Conservation (phyloP, 2,797 vertebrate species). For the Morus bassanus region DNA sequence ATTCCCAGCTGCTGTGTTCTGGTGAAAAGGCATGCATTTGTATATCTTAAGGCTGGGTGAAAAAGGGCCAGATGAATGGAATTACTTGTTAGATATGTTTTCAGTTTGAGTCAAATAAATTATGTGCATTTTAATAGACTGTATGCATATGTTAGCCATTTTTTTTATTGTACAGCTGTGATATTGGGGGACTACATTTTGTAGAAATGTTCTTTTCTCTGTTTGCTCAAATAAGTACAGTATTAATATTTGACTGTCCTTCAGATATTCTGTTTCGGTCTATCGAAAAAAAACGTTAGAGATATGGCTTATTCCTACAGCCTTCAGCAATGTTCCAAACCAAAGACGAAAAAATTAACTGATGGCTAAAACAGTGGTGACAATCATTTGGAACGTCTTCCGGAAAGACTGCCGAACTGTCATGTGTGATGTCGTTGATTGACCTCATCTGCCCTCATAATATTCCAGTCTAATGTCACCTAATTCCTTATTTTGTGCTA, state of each 20-base stretch:
- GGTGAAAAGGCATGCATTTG: constrained; percentile 87
- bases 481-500: background rate
- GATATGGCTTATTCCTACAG: constrained; percentile 17
- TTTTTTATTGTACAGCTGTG: constrained; percentile 55
- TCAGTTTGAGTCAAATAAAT: constrained; percentile 70
- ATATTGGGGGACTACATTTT: constrained; percentile 8
- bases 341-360: constrained; percentile 8
- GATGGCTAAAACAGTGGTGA: constrained; percentile 33
- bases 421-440: background rate
- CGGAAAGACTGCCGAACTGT: constrained; percentile 15
- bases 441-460: constrained; percentile 35
- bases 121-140: constrained; percentile 81
- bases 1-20: constrained; percentile 92
- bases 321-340: constrained; percentile 3
- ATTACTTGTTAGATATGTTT: constrained; percentile 80
- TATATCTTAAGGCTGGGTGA: constrained; percentile 83
- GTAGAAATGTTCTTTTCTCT: constrained; percentile 1
- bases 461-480: background rate
- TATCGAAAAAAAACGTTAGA: background rate
- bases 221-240: constrained; percentile 19
- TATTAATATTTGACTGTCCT: constrained; percentile 46
- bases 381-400: constrained; percentile 43
- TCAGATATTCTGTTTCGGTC: background rate
- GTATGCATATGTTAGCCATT: constrained; percentile 68
- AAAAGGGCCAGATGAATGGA: constrained; percentile 78